Evolutionary conservation across 2,113 vertebrate species (phyloP), one percentile per base, ranked within the genome.

Genomic region (Leptosomus discolor): DNA sequence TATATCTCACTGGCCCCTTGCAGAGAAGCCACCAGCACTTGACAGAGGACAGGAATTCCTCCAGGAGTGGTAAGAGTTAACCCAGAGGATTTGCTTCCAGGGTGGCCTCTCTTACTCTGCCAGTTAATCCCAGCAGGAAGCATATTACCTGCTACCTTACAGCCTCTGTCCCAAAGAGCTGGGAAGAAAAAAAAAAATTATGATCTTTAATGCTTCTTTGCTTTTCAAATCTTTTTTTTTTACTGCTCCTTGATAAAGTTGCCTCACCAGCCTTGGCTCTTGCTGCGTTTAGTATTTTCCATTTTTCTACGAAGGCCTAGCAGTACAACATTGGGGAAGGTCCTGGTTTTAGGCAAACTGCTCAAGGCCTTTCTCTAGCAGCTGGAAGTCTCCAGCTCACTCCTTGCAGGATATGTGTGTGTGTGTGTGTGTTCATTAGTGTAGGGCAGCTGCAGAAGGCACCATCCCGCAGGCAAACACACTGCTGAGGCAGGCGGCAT

Each of bases 391-490:
- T 65, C 57, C 1, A 1, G 19, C 21, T 71, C 12, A 27, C 39
- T 39, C 48, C 26, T 17, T 11, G 75, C 43, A 45, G 19, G 37
- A 2, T 37, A 4, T 36, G 8, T 27, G 68, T 43, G 60, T 26
- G 11, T 45, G 37, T 27, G 68, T 43, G 60, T 26, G 11, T 45
- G 37, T 37, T 2, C 41, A n/a, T 16, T 14, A 14, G 19, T 1
- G 13, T 2, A 6, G 34, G 63, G 36, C 56, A 58, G 89, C 68
- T 89, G 84, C 36, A 54, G 56, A 37, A 58, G 45, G 20, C 54
- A 5, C 23, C 1, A 2, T 54, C 46, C 74, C 0, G 0, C 56
- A 43, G 77, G 46, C 26, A 80, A 48, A 27, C 0, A 1, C 1
- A 0, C 34, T 57, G 36, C 50, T 1, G 3, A n/a, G n/a, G n/a